These are phyloP conservation scores for Drosophila ogumai DNA, from an alignment of 1,140 invertebrate species.

Conservation along the genomic window DNA sequence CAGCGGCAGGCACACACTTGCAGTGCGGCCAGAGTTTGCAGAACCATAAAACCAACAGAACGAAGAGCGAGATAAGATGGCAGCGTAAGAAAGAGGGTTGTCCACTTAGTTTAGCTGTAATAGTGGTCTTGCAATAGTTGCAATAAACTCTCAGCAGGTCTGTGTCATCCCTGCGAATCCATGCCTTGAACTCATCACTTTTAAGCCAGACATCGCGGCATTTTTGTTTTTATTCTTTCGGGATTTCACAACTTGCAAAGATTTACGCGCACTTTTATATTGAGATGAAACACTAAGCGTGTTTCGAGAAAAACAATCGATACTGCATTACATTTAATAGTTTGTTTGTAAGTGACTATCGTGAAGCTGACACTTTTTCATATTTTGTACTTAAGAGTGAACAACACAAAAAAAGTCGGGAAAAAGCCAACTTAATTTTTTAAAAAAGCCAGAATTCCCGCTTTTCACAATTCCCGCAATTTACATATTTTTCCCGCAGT, in stretches of 20 bases:
- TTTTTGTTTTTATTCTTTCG: background rate
- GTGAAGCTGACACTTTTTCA: conserved; percentile 1
- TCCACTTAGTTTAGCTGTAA: background rate
- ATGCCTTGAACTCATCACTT: background rate
- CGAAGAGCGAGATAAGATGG: too few relatives aligned
- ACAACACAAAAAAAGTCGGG: too few relatives aligned
- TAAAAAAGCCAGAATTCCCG: background rate
- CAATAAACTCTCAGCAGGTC: background rate
- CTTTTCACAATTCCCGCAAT: background rate
- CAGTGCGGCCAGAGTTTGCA: too few relatives aligned
- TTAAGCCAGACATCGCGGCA: background rate
- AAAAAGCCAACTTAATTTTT: too few relatives aligned
- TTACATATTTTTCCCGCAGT: background rate
- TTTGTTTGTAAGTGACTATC: background rate
- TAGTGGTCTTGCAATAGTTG: background rate
- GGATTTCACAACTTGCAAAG: background rate
- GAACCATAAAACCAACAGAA: too few relatives aligned
- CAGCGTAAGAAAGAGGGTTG: too few relatives aligned
- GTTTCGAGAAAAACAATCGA: background rate
- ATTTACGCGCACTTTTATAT: background rate
- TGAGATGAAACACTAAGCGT: too few relatives aligned
- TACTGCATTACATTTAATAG: background rate
- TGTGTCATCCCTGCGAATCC: background rate
- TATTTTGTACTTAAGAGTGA: background rate
- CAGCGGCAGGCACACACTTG: too few relatives aligned